Base-by-base conservation (phyloP, 2,888 invertebrate species). In the Beris chalybata region DNA sequence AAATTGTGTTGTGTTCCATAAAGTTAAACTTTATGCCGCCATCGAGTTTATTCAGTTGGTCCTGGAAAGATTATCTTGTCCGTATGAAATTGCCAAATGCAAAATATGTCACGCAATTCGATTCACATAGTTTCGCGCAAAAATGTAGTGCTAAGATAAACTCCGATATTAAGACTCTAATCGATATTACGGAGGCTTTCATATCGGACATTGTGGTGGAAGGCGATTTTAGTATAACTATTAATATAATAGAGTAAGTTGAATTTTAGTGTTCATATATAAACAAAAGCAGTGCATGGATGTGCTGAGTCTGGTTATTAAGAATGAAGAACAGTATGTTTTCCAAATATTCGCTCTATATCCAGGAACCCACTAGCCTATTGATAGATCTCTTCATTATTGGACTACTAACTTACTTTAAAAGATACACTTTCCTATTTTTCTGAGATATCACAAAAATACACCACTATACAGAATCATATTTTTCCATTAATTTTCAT, bases 1-100 rank as follows among this genome's bases (percentile, higher is more conserved):
- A 55, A n/a, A 55, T 55, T 6, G 7, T 55, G 1, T 55, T 32
- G n/a, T 55, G n/a, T 31, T 31, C 54, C 5, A 31, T 4, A 12
- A 11, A 5, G 7, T 22, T 7, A 6, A 11, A 12, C 2, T n/a
- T n/a, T n/a, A 11, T n/a, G 4, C 30, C 54, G 13, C 54, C 54
- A 31, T 11, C n/a, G 31, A 6, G 32, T 13, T 15, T 55, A 31
- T 55, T 55, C 54, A 55, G 54, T 32, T 55, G 54, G 54, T 32
- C 5, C 15, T 11, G 31, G 32, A 32, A 11, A 9, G 54, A 55
- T 55, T 55, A 32, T 38, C 7, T 12, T 13, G 15, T 4, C 12
- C 6, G 32, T 32, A 55, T 55, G 54, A 7, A 12, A 9, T 7
- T 12, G 12, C 29, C 31, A 3, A 30, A 4, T 12, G n/a, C 6